Percentiles rank a stretch among this genome's conserved stretches.
These are phyloP conservation scores for Cerastis rubricosa DNA, from an alignment of 2,888 invertebrate species.

Conservation along the genomic window DNA sequence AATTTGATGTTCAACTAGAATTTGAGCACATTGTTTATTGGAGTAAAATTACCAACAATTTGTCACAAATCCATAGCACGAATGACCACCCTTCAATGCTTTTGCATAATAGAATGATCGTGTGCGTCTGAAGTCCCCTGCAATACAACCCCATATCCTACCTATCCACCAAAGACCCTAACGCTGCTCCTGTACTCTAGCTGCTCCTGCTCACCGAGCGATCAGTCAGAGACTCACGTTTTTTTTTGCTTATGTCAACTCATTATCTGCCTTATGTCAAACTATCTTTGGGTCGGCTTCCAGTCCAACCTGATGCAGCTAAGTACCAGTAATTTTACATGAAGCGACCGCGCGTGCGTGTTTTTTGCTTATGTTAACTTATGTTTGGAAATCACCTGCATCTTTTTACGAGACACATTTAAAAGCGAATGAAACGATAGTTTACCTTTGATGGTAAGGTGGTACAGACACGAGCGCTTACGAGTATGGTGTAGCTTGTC, in stretches of 20 bases:
- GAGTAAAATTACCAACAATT: not conserved
- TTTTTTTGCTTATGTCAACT: not conserved
- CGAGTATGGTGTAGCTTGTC: too few relatives aligned
- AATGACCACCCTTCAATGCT: constrained; percentile 5
- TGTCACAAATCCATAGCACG: not conserved
- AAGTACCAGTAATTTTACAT: too few relatives aligned
- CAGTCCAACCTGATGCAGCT: too few relatives aligned
- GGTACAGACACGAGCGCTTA: not conserved
- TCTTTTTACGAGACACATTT: not conserved
- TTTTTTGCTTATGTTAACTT: too few relatives aligned
- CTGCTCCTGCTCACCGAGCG: not conserved
- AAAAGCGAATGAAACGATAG: not conserved
- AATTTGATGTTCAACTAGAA: not conserved
- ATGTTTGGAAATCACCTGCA: not conserved
- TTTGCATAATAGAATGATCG: not conserved
- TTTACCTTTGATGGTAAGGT: not conserved
- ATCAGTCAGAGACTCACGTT: not conserved
- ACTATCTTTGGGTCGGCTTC: too few relatives aligned
- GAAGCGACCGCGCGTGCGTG: too few relatives aligned
- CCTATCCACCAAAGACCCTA: too few relatives aligned
- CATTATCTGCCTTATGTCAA: too few relatives aligned
- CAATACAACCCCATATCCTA: not conserved
- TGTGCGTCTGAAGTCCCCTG: not conserved
- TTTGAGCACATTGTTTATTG: not conserved
- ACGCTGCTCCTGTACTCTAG: not conserved